Conservation (phyloP, 2,888 invertebrate genomes). For the Dynastes tityus region DNA sequence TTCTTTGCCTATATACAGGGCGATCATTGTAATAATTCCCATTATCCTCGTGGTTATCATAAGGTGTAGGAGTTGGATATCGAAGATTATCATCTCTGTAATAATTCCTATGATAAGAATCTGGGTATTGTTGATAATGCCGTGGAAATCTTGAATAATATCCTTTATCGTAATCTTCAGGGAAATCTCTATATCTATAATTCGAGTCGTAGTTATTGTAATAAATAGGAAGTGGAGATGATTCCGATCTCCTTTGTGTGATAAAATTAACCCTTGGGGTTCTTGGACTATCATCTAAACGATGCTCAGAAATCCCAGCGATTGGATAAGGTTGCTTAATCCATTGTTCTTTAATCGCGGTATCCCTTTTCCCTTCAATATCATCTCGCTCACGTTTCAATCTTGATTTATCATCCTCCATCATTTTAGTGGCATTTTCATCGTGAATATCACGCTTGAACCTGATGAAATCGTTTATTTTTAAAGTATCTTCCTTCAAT, state of each 20-base stretch:
- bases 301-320: slow-evolving; percentile 65
- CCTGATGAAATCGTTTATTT: slow-evolving; percentile 66
- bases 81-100: slow-evolving; percentile 47
- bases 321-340: slow-evolving; percentile 75
- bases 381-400: slow-evolving; percentile 51
- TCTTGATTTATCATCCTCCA: slow-evolving; percentile 48
- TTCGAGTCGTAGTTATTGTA: slow-evolving; percentile 59
- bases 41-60: slow-evolving; percentile 19
- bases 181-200: slow-evolving; percentile 57
- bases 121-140: slow-evolving; percentile 46
- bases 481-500: slow-evolving; percentile 50
- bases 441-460: slow-evolving; percentile 61
- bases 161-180: slow-evolving; percentile 50
- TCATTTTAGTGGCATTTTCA: slow-evolving; percentile 20
- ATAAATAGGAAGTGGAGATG: slow-evolving; percentile 56
- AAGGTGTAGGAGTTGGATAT: slow-evolving; percentile 21
- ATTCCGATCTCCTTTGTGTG: slow-evolving; percentile 71
- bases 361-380: slow-evolving; percentile 58
- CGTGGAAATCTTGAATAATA: slow-evolving; percentile 54
- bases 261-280: slow-evolving; percentile 80
- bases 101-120: slow-evolving; percentile 50
- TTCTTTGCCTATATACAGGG: slow-evolving; percentile 70
- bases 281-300: slow-evolving; percentile 74
- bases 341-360: slow-evolving; percentile 76
- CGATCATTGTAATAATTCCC: slow-evolving; percentile 52